Percentiles rank a stretch among this genome's conserved stretches.
Evolutionary conservation across 1,140 invertebrate genomes (phyloP).

Genomic region (Thaumetopoea pityocampa): DNA sequence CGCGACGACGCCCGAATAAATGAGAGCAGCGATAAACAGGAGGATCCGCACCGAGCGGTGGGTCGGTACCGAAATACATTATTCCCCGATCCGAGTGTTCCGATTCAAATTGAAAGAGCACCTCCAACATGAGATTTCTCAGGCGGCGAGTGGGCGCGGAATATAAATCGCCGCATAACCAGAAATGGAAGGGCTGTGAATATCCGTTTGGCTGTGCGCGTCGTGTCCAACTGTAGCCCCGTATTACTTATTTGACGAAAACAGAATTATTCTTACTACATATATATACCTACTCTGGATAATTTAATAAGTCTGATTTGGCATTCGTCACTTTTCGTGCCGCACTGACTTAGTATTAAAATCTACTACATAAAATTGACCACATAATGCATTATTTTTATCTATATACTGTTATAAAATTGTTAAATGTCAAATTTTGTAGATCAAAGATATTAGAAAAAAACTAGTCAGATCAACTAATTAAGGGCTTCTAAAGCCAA

Average conservation of each 20-base stretch:
- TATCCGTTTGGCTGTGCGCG: constrained; percentile 58
- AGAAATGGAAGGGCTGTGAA: constrained; percentile 68
- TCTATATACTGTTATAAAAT: too few relatives aligned
- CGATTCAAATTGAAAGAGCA: constrained; percentile 77
- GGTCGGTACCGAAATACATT: constrained; percentile 76
- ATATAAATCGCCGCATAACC: constrained; percentile 75
- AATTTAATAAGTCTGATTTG: too few relatives aligned
- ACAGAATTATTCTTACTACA: constrained; percentile 17
- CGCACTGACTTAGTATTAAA: too few relatives aligned
- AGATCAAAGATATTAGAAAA: too few relatives aligned
- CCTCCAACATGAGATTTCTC: constrained; percentile 74
- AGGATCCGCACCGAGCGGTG: constrained; percentile 66
- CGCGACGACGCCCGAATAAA: constrained; percentile 72
- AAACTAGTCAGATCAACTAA: too few relatives aligned
- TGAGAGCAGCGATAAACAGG: constrained; percentile 73
- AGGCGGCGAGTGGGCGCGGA: constrained; percentile 72
- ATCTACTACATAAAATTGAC: too few relatives aligned
- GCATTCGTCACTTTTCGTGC: too few relatives aligned
- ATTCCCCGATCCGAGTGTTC: constrained; percentile 74
- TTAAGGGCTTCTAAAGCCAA: too few relatives aligned
- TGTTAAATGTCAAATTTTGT: too few relatives aligned
- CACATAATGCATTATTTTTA: too few relatives aligned
- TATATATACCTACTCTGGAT: too few relatives aligned
- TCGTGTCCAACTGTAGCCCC: constrained; percentile 31
- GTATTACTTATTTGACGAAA: constrained; percentile 28